Percentiles rank a stretch among this genome's conserved stretches.
Conservation (phyloP, 2,797 vertebrate species). For the Botia almorhae region DNA sequence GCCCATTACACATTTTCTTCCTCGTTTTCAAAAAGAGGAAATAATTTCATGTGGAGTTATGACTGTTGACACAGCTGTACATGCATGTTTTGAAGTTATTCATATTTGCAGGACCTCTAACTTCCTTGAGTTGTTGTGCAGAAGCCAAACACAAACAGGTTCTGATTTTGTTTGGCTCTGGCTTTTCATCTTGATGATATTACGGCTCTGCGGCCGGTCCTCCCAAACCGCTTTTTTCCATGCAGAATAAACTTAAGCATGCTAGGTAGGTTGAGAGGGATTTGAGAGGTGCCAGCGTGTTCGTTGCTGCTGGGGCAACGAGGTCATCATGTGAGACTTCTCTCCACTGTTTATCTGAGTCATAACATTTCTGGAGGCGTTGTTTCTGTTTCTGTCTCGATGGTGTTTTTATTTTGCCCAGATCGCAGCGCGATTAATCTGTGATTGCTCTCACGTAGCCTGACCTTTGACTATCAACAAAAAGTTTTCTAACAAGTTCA, state of each 20-base stretch:
- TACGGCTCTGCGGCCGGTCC: slow-evolving; percentile 5
- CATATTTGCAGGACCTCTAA: slow-evolving; percentile 63
- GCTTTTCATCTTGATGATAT: slow-evolving; percentile 52
- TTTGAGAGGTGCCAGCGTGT: slow-evolving; percentile 29
- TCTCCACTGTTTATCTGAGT: slow-evolving; percentile 20
- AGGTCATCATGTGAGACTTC: neutral
- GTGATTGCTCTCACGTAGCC: neutral
- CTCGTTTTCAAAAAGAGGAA: slow-evolving; percentile 24
- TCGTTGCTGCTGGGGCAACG: neutral
- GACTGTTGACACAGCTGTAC: slow-evolving; percentile 75
- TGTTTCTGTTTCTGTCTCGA: neutral
- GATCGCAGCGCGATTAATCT: neutral
- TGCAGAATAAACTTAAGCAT: slow-evolving; percentile 26
- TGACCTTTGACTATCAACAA: neutral
- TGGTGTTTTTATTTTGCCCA: slow-evolving; percentile 9
- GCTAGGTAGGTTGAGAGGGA: neutral
- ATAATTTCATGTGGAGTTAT: slow-evolving; percentile 44
- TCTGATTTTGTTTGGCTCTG: slow-evolving; percentile 65
- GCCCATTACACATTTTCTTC: neutral
- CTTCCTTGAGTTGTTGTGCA: slow-evolving; percentile 64
- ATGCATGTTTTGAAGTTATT: slow-evolving; percentile 68
- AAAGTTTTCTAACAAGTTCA: neutral
- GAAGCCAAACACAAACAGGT: slow-evolving; percentile 67
- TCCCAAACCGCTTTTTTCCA: slow-evolving; percentile 3
- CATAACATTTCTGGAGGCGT: slow-evolving; percentile 11